phyloP scores from a whole-genome alignment of 2,888 invertebrate species.

The Lasius fuliginosus region DNA sequence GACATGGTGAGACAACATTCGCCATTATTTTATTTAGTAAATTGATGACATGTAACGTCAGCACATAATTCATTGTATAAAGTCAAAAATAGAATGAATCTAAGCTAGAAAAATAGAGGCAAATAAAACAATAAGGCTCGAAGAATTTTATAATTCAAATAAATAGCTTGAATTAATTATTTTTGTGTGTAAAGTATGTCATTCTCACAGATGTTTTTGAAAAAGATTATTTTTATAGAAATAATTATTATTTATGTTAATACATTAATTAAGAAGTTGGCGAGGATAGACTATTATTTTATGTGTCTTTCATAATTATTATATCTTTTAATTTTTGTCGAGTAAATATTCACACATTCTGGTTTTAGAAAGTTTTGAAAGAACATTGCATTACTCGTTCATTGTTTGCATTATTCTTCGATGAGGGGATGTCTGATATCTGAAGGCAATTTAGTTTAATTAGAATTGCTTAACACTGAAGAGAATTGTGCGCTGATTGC shows the following conservation, averaged over 20 bases:
- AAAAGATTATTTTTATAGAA: background rate
- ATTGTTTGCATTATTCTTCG: too few species aligned
- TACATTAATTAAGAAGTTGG: background rate
- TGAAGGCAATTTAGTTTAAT: slow-evolving; percentile 80
- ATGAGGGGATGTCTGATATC: slow-evolving; percentile 17
- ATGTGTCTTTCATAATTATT: background rate
- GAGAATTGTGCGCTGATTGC: slow-evolving; percentile 72
- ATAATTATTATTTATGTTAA: background rate
- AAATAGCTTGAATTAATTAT: background rate
- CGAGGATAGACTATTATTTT: background rate
- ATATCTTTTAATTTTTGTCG: background rate
- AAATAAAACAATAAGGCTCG: background rate
- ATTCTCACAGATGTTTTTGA: background rate
- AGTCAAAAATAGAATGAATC: background rate
- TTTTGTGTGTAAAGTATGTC: background rate
- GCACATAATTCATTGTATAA: background rate
- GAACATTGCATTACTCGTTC: background rate
- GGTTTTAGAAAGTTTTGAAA: background rate
- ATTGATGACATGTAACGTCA: background rate
- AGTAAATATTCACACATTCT: background rate
- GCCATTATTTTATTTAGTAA: background rate
- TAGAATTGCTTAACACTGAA: slow-evolving; percentile 76
- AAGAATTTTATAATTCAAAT: background rate
- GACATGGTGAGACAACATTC: background rate
- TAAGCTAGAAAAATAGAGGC: background rate